A percentile compares a stretch with the other conserved stretches of the same genome.
phyloP scores from a whole-genome alignment of 2,113 vertebrate genomes.

The Arizona elegans region DNA sequence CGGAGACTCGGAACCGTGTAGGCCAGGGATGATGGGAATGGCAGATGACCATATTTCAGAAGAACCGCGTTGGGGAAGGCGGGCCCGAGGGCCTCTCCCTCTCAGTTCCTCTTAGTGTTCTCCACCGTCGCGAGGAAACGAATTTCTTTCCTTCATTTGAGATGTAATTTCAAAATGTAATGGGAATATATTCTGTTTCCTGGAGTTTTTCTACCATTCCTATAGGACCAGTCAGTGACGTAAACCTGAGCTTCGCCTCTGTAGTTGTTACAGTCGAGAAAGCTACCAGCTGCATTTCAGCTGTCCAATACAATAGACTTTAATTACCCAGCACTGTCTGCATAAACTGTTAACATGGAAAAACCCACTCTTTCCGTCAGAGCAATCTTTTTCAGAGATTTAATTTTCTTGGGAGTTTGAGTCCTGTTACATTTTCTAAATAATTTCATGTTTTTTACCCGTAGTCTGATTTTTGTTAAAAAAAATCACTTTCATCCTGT shows the following conservation, averaged over 20 bases:
- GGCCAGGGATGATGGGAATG: neutral
- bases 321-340: neutral
- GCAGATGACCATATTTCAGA: neutral
- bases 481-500: neutral
- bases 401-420: neutral
- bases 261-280: neutral
- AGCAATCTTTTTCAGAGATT: neutral
- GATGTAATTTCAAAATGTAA: neutral
- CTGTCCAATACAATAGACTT: neutral
- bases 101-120: neutral
- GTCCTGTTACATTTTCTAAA: neutral
- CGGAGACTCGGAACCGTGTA: neutral
- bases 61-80: neutral
- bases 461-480: neutral
- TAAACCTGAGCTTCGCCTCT: neutral
- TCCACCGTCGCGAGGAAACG: neutral
- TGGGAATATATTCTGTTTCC: neutral
- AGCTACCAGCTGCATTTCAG: neutral
- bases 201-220: neutral
- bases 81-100: neutral
- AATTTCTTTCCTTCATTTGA: neutral
- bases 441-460: neutral
- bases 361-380: neutral
- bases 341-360: neutral
- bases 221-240: neutral